Conservation (phyloP, 2,797 vertebrate genomes). For the Danio kyathit region DNA sequence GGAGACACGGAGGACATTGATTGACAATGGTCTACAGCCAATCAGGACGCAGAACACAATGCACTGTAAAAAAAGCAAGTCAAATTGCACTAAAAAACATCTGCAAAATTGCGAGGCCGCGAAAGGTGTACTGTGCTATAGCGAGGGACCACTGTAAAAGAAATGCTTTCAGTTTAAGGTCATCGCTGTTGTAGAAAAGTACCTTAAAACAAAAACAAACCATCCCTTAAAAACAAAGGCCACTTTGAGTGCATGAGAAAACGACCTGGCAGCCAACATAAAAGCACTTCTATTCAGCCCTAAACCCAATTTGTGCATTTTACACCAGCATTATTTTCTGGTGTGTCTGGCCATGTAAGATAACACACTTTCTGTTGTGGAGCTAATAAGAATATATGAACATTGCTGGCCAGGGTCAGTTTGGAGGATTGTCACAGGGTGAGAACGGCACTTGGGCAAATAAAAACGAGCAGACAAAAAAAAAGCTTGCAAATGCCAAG, state of each 20-base stretch:
- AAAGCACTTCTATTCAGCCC: slow-evolving; percentile 18
- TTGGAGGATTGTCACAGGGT: slow-evolving; percentile 5
- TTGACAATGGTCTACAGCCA: too few relatives aligned
- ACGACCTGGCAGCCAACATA: slow-evolving; percentile 5
- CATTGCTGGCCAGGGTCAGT: background rate
- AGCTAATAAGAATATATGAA: slow-evolving; percentile 37
- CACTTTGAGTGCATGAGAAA: background rate
- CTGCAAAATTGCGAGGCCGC: too few relatives aligned
- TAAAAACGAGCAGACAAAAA: slow-evolving; percentile 24
- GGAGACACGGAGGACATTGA: too few relatives aligned
- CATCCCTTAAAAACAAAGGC: background rate
- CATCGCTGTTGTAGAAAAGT: too few relatives aligned
- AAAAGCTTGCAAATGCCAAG: background rate
- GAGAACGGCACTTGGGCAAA: slow-evolving; percentile 17
- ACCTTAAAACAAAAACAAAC: background rate
- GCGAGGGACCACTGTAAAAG: too few relatives aligned
- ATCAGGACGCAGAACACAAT: too few relatives aligned
- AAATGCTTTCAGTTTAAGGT: too few relatives aligned
- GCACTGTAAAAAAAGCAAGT: too few relatives aligned
- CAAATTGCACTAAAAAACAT: too few relatives aligned
- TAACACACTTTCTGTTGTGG: slow-evolving; percentile 33
- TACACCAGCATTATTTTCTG: slow-evolving; percentile 8
- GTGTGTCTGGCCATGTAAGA: slow-evolving; percentile 48
- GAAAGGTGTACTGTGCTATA: too few relatives aligned
- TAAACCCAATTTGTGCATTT: slow-evolving; percentile 31